Evolutionary conservation across 64 coral and sea anemone genomes (phyloP).

Genomic region (Stichodactyla mertensii): DNA sequence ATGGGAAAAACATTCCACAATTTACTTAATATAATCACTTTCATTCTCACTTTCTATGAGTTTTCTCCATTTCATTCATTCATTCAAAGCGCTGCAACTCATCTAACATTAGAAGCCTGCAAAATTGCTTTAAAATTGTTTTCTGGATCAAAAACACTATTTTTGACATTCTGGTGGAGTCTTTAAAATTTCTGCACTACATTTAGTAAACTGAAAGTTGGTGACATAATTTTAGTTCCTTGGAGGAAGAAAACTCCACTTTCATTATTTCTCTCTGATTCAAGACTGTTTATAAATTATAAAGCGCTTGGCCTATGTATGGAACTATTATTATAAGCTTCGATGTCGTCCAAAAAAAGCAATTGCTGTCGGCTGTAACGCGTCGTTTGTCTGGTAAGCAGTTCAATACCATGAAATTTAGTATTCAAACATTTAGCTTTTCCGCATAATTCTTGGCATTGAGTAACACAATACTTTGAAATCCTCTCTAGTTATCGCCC

Average conservation of each 20-base stretch:
- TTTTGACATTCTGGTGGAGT: background rate
- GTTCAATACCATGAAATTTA: background rate
- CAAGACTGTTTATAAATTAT: constrained; percentile 5
- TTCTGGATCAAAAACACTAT: background rate
- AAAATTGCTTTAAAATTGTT: background rate
- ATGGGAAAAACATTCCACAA: background rate
- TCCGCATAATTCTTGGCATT: background rate
- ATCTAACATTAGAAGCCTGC: background rate
- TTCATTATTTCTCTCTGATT: background rate
- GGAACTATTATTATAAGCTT: background rate
- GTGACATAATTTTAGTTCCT: background rate
- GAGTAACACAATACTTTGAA: background rate
- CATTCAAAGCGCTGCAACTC: background rate
- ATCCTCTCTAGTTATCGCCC: background rate
- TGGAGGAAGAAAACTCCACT: background rate
- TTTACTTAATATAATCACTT: background rate
- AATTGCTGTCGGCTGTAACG: background rate
- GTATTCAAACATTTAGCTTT: background rate
- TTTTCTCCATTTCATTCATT: background rate
- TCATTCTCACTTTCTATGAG: background rate
- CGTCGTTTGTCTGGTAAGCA: background rate
- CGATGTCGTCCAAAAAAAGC: background rate
- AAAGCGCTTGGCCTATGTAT: background rate
- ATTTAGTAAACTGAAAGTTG: background rate
- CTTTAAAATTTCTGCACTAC: background rate